Conservation (phyloP, 2,888 invertebrate species). For the Caenorhabditis drosophilae region DNA sequence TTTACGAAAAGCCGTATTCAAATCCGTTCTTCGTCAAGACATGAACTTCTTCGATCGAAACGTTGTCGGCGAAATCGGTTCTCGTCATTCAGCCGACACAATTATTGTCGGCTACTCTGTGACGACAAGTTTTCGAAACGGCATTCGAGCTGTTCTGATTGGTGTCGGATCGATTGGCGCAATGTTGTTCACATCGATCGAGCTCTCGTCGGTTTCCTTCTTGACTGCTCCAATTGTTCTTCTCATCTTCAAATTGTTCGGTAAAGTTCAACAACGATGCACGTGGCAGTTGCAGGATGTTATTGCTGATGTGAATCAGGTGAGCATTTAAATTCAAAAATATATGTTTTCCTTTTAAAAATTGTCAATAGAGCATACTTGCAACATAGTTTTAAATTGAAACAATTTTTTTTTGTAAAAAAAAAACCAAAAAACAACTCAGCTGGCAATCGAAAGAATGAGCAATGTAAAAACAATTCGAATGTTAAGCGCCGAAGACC, state of each 20-base stretch:
- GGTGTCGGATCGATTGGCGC: slow-evolving; percentile 29
- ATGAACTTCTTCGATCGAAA: slow-evolving; percentile 38
- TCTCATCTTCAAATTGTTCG: slow-evolving; percentile 77
- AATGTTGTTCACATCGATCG: slow-evolving; percentile 35
- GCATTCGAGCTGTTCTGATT: slow-evolving; percentile 27
- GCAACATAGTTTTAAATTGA: not conserved
- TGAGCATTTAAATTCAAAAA: slow-evolving; percentile 70
- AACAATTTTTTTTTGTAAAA: not conserved
- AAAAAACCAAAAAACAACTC: not conserved
- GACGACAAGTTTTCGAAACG: slow-evolving; percentile 18
- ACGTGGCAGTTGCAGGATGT: slow-evolving; percentile 79
- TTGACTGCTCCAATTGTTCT: slow-evolving; percentile 79
- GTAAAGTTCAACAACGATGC: slow-evolving; percentile 82
- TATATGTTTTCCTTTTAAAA: not conserved
- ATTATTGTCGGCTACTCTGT: slow-evolving; percentile 34
- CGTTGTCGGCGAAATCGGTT: slow-evolving; percentile 31
- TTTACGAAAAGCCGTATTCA: slow-evolving; percentile 28
- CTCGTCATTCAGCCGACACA: slow-evolving; percentile 28
- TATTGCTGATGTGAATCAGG: slow-evolving; percentile 75
- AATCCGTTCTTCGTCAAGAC: slow-evolving; percentile 26
- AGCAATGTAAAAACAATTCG: slow-evolving; percentile 90
- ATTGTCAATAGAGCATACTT: not conserved
- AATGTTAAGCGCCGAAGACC: slow-evolving; percentile 84
- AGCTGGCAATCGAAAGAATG: slow-evolving; percentile 75
- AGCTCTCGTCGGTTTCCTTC: slow-evolving; percentile 26